Percentiles rank a stretch among this genome's conserved stretches.
phyloP scores from a whole-genome alignment of 2,888 invertebrate species.

The Lasioglossum oenotherae region DNA sequence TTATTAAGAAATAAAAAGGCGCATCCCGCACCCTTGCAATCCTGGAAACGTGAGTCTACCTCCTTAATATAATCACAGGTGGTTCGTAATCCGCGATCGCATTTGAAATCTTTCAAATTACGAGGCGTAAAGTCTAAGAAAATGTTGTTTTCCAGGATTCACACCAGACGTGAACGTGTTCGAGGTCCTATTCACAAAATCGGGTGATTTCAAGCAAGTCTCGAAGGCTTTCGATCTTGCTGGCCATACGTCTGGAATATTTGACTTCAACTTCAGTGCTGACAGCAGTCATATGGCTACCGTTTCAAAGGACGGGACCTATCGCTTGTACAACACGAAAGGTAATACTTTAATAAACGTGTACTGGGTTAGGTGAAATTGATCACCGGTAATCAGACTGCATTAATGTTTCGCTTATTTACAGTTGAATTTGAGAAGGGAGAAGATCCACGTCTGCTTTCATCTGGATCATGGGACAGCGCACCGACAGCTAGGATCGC shows the following conservation, averaged over 20 bases:
- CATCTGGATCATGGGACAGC: slow-evolving; percentile 87
- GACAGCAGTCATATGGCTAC: slow-evolving; percentile 93
- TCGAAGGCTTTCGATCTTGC: slow-evolving; percentile 91
- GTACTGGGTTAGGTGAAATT: background rate
- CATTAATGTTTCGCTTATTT: slow-evolving; percentile 71
- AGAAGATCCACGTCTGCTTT: slow-evolving; percentile 90
- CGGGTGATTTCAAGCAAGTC: slow-evolving; percentile 91
- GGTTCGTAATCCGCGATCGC: background rate
- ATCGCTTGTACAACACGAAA: slow-evolving; percentile 94
- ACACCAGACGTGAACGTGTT: slow-evolving; percentile 91
- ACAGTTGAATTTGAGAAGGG: slow-evolving; percentile 92
- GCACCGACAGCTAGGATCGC: slow-evolving; percentile 87
- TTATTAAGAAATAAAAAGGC: no score
- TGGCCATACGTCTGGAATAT: slow-evolving; percentile 93
- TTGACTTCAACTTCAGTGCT: slow-evolving; percentile 92
- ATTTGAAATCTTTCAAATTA: no score
- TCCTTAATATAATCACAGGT: background rate
- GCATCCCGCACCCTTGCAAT: no score
- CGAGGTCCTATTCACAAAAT: slow-evolving; percentile 91
- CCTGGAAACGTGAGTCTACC: no score
- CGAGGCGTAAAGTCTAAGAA: background rate
- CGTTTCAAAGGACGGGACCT: slow-evolving; percentile 94
- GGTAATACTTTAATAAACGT: slow-evolving; percentile 85
- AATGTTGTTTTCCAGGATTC: slow-evolving; percentile 85
- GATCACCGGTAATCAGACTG: background rate